Percentiles rank a stretch among this genome's conserved stretches.
phyloP scores from a whole-genome alignment of 2,113 vertebrate species.

The Grantiella picta region DNA sequence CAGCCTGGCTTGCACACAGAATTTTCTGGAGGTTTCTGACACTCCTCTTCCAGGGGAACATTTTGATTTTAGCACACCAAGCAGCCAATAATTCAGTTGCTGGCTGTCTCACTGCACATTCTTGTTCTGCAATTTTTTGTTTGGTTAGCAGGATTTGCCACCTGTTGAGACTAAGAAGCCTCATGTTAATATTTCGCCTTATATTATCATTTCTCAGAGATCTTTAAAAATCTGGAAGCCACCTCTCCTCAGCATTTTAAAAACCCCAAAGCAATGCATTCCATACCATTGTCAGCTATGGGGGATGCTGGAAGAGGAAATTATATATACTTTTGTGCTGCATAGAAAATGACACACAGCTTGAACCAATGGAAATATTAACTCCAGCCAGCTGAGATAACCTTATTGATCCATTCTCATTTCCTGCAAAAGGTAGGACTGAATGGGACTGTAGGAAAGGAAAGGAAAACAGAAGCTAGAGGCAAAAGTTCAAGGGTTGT shows the following conservation, averaged over 20 bases:
- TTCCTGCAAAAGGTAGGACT: slow-evolving; percentile 5
- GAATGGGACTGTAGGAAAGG: neutral
- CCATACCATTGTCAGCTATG: neutral
- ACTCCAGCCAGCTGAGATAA: slow-evolving; percentile 12
- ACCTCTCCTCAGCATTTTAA: neutral
- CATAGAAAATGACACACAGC: slow-evolving; percentile 5
- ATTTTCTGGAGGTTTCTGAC: neutral
- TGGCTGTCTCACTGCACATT: neutral
- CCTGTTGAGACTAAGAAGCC: neutral
- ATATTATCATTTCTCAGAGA: neutral
- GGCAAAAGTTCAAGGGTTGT: neutral
- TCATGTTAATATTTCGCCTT: neutral
- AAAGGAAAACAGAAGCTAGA: slow-evolving; percentile 10
- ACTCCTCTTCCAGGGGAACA: neutral
- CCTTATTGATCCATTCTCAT: slow-evolving; percentile 32
- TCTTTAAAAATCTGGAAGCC: neutral
- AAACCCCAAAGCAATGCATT: neutral
- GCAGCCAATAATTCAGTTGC: neutral
- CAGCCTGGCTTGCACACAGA: neutral
- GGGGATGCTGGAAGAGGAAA: slow-evolving; percentile 24
- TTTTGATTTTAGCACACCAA: neutral
- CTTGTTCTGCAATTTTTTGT: neutral
- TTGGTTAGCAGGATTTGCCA: neutral
- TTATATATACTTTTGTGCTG: neutral
- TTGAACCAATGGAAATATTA: neutral